Evolutionary conservation across 2,113 vertebrate species (phyloP).

Genomic region (Pungitius pungitius): DNA sequence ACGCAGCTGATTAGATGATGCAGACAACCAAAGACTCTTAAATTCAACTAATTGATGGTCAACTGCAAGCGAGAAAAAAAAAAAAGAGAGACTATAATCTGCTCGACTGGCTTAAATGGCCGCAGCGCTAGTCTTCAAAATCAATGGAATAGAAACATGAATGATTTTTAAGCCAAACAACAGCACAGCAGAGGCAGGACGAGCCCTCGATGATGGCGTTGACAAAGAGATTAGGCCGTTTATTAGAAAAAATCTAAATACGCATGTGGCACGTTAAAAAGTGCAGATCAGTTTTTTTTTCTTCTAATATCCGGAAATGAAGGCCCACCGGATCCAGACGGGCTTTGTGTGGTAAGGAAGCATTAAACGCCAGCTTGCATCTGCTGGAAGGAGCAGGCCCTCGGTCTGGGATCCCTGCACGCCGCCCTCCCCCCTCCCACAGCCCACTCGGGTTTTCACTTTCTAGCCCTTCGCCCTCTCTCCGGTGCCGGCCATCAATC

Average conservation of each 20-base stretch:
- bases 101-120: background rate
- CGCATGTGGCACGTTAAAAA: background rate
- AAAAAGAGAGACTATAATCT: background rate
- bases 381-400: too few relatives aligned
- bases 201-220: background rate
- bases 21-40: too few relatives aligned
- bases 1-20: too few relatives aligned
- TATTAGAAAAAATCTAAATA: background rate
- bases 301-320: background rate
- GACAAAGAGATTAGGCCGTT: background rate
- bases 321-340: background rate
- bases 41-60: too few relatives aligned
- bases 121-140: background rate
- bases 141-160: background rate
- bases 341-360: background rate
- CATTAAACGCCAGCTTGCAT: too few relatives aligned
- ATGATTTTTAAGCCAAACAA: background rate
- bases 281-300: background rate
- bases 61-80: too few relatives aligned
- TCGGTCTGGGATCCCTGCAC: background rate
- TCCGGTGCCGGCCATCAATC: constrained; percentile 13
- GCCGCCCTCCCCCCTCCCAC: background rate
- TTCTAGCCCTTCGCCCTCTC: constrained; percentile 10
- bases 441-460: constrained; percentile 15
- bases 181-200: background rate